phyloP scores from a whole-genome alignment of 2,888 invertebrate species.

The Apamea crenata region DNA sequence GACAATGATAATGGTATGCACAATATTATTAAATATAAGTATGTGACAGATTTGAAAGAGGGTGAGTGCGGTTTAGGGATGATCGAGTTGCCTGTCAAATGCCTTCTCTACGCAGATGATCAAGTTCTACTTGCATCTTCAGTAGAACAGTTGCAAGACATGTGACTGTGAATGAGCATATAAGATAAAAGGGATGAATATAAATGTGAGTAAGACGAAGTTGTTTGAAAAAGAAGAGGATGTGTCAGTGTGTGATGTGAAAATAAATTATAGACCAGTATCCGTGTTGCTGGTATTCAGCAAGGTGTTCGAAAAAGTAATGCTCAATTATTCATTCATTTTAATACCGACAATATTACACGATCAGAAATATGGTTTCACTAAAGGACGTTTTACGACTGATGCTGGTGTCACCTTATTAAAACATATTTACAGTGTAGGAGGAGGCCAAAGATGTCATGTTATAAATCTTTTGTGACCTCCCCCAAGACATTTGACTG shows the following conservation, averaged over 20 bases:
- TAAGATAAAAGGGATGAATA: not conserved
- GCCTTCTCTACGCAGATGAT: not conserved
- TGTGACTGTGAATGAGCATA: not conserved
- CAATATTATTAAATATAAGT: not conserved
- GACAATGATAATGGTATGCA: constrained; percentile 28
- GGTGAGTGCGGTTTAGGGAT: not conserved
- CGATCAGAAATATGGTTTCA: too few relatives aligned
- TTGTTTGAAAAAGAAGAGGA: not conserved
- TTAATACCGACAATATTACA: too few relatives aligned
- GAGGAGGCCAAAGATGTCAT: too few relatives aligned
- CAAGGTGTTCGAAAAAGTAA: too few relatives aligned
- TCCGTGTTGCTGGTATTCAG: not conserved
- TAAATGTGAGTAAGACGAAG: not conserved
- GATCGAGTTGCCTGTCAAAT: not conserved
- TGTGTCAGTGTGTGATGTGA: not conserved
- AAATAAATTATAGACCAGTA: not conserved
- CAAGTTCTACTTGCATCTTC: not conserved
- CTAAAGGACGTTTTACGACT: too few relatives aligned
- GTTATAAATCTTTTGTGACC: too few relatives aligned
- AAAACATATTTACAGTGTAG: not conserved
- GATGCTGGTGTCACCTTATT: not conserved
- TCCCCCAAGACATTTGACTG: not conserved
- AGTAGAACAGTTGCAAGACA: not conserved
- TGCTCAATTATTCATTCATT: not conserved
- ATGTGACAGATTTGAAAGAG: not conserved